These are phyloP conservation scores for Tympanoctomys barrerae DNA, from an alignment of 2,797 vertebrate species.

Conservation along the genomic window DNA sequence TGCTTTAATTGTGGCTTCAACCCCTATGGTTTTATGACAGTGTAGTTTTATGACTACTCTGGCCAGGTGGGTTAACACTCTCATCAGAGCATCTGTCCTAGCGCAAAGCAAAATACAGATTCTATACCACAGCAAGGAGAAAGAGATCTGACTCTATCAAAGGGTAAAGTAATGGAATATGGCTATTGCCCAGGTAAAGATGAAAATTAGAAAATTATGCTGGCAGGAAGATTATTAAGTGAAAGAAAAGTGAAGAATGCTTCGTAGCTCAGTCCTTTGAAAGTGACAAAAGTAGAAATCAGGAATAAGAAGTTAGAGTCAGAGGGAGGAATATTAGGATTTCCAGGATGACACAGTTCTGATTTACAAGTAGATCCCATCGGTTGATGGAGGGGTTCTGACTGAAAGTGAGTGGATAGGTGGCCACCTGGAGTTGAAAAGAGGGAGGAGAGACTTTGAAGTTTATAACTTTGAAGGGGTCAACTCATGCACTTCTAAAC, in stretches of 20 bases:
- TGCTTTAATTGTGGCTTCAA: neutral
- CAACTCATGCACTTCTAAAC: neutral
- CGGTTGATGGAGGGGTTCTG: rapidly evolving
- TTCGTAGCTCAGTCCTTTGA: neutral
- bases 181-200: neutral
- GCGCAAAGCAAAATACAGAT: neutral
- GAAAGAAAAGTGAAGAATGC: neutral
- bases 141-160: neutral
- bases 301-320: neutral
- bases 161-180: neutral
- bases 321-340: neutral
- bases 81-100: neutral
- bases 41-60: neutral
- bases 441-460: neutral
- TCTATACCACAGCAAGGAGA: neutral
- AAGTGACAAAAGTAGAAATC: neutral
- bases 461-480: neutral
- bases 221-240: neutral
- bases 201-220: neutral
- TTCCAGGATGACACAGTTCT: constrained; percentile 13
- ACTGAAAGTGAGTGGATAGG: neutral
- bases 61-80: neutral
- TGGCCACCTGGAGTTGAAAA: neutral
- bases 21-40: neutral
- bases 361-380: neutral